These are phyloP conservation scores for Verasper variegatus DNA, from an alignment of 2,113 vertebrate species.

Conservation along the genomic window DNA sequence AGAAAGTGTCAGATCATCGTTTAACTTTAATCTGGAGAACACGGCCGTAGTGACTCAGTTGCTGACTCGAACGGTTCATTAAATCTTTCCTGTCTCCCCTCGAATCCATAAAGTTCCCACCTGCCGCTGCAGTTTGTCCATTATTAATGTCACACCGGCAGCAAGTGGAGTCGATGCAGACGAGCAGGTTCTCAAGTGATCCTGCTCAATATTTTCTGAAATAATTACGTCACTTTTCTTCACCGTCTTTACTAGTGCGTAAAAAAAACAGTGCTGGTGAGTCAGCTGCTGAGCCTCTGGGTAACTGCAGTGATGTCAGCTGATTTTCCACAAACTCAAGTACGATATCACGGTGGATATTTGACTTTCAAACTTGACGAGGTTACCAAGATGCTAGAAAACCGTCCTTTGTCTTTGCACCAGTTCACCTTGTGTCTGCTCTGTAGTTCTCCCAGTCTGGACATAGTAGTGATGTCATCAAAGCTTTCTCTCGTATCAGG, in stretches of 20 bases:
- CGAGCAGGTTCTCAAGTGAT: neutral
- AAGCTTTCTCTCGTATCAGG: neutral
- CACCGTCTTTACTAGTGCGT: too few species aligned
- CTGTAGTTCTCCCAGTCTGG: neutral
- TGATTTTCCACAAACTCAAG: too few species aligned
- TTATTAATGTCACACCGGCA: slow-evolving; percentile 53
- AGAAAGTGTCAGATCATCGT: slow-evolving; percentile 57
- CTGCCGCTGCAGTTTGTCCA: slow-evolving; percentile 42
- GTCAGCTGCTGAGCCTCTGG: neutral
- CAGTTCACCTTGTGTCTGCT: neutral
- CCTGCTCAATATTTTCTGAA: neutral
- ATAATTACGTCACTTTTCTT: neutral
- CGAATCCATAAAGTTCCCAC: slow-evolving; percentile 35
- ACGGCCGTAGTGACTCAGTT: slow-evolving; percentile 34
- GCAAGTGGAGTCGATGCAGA: slow-evolving; percentile 29
- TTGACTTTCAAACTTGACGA: neutral
- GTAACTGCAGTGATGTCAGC: neutral
- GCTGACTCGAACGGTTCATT: slow-evolving; percentile 62
- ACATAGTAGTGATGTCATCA: too few species aligned
- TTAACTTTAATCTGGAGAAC: slow-evolving; percentile 50
- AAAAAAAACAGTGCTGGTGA: neutral
- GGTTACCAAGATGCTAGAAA: neutral
- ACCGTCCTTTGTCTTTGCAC: neutral
- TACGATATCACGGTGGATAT: slow-evolving; percentile 1
- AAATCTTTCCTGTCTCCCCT: slow-evolving; percentile 30